Percentiles rank a stretch among this genome's conserved stretches.
Evolutionary conservation across 2,888 invertebrate genomes (phyloP).

Genomic region (Lasioglossum oenotherae): DNA sequence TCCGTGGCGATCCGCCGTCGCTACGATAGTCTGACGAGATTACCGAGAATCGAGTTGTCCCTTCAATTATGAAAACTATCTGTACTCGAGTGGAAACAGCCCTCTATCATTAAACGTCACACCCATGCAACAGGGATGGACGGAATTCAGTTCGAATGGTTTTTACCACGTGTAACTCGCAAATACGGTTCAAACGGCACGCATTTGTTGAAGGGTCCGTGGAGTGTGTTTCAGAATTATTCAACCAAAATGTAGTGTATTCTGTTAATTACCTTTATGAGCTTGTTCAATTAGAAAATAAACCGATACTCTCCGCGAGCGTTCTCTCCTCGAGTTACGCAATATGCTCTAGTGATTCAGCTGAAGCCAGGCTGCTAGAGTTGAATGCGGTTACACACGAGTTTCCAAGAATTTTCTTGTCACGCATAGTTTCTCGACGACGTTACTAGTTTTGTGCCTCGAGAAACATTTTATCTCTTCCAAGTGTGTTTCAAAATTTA

Average conservation of each 20-base stretch:
- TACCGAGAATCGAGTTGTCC: slow-evolving; percentile 40
- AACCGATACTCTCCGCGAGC: neutral
- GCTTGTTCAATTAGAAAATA: neutral
- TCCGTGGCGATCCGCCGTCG: slow-evolving; percentile 30
- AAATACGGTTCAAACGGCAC: neutral
- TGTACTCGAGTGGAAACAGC: slow-evolving; percentile 52
- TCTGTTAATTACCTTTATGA: neutral
- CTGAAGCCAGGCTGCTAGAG: neutral
- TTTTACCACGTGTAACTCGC: neutral
- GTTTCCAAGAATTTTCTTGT: neutral
- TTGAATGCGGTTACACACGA: neutral
- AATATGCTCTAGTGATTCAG: neutral
- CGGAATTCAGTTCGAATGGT: neutral
- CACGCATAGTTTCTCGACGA: neutral
- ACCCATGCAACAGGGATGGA: neutral
- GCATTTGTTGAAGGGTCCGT: neutral
- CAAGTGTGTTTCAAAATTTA: too few relatives aligned
- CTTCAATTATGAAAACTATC: slow-evolving; percentile 62
- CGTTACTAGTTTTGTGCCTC: neutral
- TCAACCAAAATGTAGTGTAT: neutral
- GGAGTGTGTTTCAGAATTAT: neutral
- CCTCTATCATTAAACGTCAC: slow-evolving; percentile 18
- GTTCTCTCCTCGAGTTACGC: neutral
- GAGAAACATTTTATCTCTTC: neutral
- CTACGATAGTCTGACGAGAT: slow-evolving; percentile 38